Evolutionary conservation across 2,797 vertebrate species (phyloP), one percentile per base, ranked within the genome.

Genomic region (Poeciliopsis presidionis): DNA sequence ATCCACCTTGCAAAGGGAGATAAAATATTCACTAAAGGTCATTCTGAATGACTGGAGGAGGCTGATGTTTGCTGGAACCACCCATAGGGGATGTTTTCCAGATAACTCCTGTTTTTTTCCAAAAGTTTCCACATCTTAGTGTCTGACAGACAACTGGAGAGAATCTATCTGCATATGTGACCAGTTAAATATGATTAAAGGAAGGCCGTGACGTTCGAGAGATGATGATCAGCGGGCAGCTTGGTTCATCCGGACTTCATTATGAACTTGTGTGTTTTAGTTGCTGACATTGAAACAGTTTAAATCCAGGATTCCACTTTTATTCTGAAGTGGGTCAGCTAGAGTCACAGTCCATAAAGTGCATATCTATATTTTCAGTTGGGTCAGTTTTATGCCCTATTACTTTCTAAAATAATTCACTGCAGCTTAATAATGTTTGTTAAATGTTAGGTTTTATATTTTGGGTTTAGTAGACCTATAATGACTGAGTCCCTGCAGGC

Each of bases 121-220:
- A 49, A 36, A 30, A 28, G 39, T 22, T 74, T 12, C 73, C 53
- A 30, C 9, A 41, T 74, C 6, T 16, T 30, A 74, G 75, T 8
- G 47, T 82, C 81, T 85, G 80, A 84, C 73, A 82, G 85, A 87
- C 69, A 63, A 80, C 84, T 83, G 84, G 81, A 82, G 70, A 87
- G 87, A 79, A 86, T 76, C 70, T 83, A 83, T 86, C 85, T 83
- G 84, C 81, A 79, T 89, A 70, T 88, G 87, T 86, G 83, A 85
- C 63, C n/a, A 57, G 46, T 84, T 78, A 74, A 53, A 72, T 43
- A 5, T 70, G 41, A 16, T 13, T 28, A 45, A 70, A 70, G 22
- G 41, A 14, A 70, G 25, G 11, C 25, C 14, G 5, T 7, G 41
- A 46, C 25, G 43, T 28, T 28, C 12, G 7, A 45, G 67, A 46